These are phyloP conservation scores for Symphodus melops DNA, from an alignment of 2,113 vertebrate genomes.

Conservation along the genomic window DNA sequence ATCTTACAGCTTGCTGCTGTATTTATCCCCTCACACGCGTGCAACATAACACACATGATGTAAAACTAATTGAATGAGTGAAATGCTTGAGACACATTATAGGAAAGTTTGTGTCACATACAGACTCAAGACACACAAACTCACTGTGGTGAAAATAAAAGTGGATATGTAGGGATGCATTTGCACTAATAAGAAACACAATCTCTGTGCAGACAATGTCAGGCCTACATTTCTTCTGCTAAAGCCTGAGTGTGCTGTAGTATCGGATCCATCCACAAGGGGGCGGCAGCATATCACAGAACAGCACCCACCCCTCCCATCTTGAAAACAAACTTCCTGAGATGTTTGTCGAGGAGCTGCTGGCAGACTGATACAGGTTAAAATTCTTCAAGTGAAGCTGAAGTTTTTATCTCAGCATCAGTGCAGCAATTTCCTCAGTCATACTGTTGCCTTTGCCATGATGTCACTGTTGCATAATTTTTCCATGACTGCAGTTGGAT, in stretches of 20 bases:
- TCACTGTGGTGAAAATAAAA: background rate
- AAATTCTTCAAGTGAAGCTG: background rate
- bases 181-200: background rate
- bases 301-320: background rate
- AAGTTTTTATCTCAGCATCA: background rate
- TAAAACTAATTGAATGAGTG: too few relatives aligned
- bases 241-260: background rate
- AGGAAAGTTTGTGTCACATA: too few relatives aligned
- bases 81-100: too few relatives aligned
- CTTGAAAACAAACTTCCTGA: background rate
- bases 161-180: too few relatives aligned
- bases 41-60: too few relatives aligned
- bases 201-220: too few relatives aligned
- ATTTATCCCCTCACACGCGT: too few relatives aligned
- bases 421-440: background rate
- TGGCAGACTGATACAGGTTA: background rate
- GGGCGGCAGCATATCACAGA: constrained; percentile 36
- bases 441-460: too few relatives aligned
- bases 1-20: too few relatives aligned
- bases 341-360: constrained; percentile 2
- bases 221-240: background rate
- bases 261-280: constrained; percentile 50
- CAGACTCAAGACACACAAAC: too few relatives aligned
- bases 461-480: background rate
- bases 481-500: background rate